Evolutionary conservation across 2,888 invertebrate species (phyloP).

Genomic region (Ceratothoa steindachneri): DNA sequence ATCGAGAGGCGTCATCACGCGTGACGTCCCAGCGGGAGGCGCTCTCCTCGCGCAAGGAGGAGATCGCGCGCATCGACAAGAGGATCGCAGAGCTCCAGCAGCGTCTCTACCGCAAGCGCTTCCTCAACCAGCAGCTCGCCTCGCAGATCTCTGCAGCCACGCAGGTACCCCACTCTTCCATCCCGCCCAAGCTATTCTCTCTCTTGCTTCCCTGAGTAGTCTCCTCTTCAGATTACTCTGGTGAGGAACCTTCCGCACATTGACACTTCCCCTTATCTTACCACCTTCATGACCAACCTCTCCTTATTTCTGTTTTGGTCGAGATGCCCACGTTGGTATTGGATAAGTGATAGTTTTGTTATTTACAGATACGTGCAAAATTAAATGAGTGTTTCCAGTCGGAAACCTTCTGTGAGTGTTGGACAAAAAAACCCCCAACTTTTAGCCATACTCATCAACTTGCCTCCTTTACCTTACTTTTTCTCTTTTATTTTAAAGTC

Average conservation of each 20-base stretch:
- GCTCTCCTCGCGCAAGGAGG: conserved; percentile 80
- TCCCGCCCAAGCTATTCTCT: neutral
- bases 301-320: too few relatives aligned
- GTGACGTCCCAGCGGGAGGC: conserved; percentile 84
- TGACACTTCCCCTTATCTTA: neutral
- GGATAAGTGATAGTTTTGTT: too few relatives aligned
- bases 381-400: too few relatives aligned
- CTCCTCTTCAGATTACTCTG: too few relatives aligned
- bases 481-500: too few relatives aligned
- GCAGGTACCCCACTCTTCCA: conserved; percentile 34
- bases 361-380: too few relatives aligned
- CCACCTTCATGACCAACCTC: too few relatives aligned
- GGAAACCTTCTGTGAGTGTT: too few relatives aligned
- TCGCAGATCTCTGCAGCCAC: conserved; percentile 59
- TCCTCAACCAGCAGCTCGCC: conserved; percentile 72
- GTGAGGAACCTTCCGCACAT: neutral
- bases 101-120: conserved; percentile 78
- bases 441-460: too few relatives aligned
- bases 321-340: too few relatives aligned
- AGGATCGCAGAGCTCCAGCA: conserved; percentile 90
- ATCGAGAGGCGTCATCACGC: conserved; percentile 88
- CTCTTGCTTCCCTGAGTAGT: neutral
- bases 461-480: too few relatives aligned
- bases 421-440: too few relatives aligned
- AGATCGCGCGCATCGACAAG: conserved; percentile 86